Evolutionary conservation across 2,888 invertebrate genomes (phyloP).

Genomic region (Cephus spinipes): DNA sequence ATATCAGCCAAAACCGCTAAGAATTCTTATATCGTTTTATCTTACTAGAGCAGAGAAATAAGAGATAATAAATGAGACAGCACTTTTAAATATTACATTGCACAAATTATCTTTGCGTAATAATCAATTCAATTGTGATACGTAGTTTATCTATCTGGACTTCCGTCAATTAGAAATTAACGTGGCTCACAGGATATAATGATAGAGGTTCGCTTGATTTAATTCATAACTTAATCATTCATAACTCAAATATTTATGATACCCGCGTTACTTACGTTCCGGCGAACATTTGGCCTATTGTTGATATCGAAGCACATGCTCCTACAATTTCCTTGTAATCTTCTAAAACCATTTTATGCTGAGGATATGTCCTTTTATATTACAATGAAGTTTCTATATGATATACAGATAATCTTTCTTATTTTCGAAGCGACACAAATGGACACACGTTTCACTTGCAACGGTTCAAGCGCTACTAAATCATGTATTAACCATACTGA

Average conservation of each 20-base stretch:
- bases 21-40: neutral
- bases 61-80: neutral
- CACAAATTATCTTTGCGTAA: neutral
- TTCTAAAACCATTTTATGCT: constrained; percentile 67
- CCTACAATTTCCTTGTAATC: constrained; percentile 79
- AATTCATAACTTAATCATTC: neutral
- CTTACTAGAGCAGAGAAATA: neutral
- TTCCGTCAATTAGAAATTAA: neutral
- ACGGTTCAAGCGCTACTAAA: neutral
- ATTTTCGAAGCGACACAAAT: neutral
- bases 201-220: neutral
- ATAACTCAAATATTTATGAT: neutral
- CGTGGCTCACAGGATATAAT: neutral
- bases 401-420: neutral
- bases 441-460: no score
- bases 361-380: neutral
- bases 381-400: neutral
- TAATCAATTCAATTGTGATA: neutral
- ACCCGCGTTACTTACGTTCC: constrained; percentile 70
- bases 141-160: neutral
- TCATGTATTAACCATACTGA: no score
- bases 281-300: constrained; percentile 86
- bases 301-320: constrained; percentile 78
- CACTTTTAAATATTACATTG: neutral
- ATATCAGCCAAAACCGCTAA: neutral